phyloP scores from a whole-genome alignment of 92 coral and sea anemone species.

The Galaxea fascicularis region DNA sequence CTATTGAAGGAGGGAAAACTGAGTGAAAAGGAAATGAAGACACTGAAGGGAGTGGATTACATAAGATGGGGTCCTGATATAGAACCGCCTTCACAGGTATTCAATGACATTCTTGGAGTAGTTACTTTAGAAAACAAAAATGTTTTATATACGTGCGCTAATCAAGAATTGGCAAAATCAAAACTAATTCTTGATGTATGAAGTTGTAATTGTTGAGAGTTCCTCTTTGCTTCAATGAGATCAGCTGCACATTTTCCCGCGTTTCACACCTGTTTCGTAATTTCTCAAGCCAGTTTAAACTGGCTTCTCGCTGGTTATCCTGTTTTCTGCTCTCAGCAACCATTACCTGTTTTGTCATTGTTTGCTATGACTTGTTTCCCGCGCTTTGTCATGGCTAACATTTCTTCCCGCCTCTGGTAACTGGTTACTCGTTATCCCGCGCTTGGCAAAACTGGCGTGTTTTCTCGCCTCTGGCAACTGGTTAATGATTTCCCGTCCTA shows the following conservation, averaged over 20 bases:
- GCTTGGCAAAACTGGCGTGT: too few species aligned
- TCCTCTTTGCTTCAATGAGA: not conserved
- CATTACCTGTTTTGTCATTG: too few species aligned
- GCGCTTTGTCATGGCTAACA: too few species aligned
- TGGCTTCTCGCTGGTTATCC: too few species aligned
- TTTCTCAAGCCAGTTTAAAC: not conserved
- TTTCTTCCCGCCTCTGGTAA: too few species aligned
- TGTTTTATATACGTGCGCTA: too few species aligned
- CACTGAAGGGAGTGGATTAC: conserved; percentile 20
- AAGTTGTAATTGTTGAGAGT: not conserved
- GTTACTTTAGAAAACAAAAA: too few species aligned
- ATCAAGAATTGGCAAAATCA: not conserved
- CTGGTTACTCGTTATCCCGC: too few species aligned
- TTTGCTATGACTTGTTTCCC: too few species aligned
- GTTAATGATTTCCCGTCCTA: too few species aligned
- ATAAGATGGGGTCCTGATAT: conserved; percentile 2
- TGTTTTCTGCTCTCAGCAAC: too few species aligned
- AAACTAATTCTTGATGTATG: not conserved
- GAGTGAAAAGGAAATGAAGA: conserved; percentile 6
- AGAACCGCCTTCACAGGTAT: conserved; percentile 15
- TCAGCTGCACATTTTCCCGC: not conserved
- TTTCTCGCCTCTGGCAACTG: too few species aligned
- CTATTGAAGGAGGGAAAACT: conserved; percentile 32
- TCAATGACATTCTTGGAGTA: not conserved
- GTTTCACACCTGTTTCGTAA: not conserved